These are phyloP conservation scores for Pachymerium ferrugineum DNA, from an alignment of 2,888 invertebrate genomes.

Conservation along the genomic window DNA sequence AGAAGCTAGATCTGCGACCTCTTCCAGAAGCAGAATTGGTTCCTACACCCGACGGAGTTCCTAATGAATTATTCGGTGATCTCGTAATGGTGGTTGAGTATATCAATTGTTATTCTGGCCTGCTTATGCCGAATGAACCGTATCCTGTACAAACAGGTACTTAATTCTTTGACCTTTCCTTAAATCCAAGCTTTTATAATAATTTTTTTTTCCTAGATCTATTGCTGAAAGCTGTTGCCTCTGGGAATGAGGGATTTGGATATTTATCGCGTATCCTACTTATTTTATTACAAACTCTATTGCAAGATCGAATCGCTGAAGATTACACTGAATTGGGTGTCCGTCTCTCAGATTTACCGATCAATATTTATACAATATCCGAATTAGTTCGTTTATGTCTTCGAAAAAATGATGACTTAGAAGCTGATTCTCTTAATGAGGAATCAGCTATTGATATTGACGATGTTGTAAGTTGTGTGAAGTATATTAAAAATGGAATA, in stretches of 20 bases:
- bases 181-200: neutral
- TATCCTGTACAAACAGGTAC: slow-evolving; percentile 30
- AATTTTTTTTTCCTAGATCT: slow-evolving; percentile 25
- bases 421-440: neutral
- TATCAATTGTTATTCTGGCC: slow-evolving; percentile 45
- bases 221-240: slow-evolving; percentile 20
- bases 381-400: slow-evolving; percentile 28
- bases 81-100: slow-evolving; percentile 49
- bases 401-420: slow-evolving; percentile 5
- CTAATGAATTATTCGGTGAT: slow-evolving; percentile 48
- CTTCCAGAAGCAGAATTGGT: slow-evolving; percentile 45
- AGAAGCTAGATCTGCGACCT: slow-evolving; percentile 39
- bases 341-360: slow-evolving; percentile 20
- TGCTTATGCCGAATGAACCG: slow-evolving; percentile 45
- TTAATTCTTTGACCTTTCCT: neutral
- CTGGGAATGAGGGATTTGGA: slow-evolving; percentile 28
- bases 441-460: neutral
- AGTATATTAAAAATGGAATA: neutral
- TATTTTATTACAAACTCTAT: slow-evolving; percentile 28
- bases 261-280: slow-evolving; percentile 29
- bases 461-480: slow-evolving; percentile 23
- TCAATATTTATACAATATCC: slow-evolving; percentile 20
- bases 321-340: slow-evolving; percentile 29
- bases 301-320: slow-evolving; percentile 29
- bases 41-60: slow-evolving; percentile 45